Evolutionary conservation across 2,113 vertebrate species (phyloP).

Genomic region (Cyanoliseus patagonus): DNA sequence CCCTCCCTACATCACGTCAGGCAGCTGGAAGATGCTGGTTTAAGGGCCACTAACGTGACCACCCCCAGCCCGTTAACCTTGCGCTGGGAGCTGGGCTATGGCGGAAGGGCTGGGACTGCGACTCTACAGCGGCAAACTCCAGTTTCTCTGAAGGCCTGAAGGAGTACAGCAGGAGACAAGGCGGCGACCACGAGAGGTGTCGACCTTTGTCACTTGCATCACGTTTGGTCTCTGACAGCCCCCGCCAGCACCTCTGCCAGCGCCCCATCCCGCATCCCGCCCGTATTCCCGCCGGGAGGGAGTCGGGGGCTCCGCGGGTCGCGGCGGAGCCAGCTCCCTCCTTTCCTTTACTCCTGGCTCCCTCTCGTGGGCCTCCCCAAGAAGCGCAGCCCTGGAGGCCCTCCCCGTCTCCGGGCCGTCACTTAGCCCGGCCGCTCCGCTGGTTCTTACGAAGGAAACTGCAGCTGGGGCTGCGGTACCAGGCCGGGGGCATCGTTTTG

Average conservation of each 20-base stretch:
- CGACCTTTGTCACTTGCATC: background rate
- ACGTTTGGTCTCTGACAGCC: background rate
- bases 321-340: background rate
- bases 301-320: rapidly evolving
- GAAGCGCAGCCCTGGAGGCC: background rate
- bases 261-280: background rate
- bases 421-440: background rate
- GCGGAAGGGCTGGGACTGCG: rapidly evolving
- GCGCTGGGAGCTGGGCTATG: rapidly evolving
- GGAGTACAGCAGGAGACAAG: too few relatives aligned
- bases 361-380: constrained; percentile 49
- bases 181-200: rapidly evolving
- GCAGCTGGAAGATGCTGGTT: background rate
- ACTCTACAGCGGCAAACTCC: rapidly evolving
- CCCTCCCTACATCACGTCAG: rapidly evolving
- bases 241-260: background rate
- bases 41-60: too few relatives aligned
- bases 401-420: background rate
- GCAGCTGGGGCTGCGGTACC: background rate
- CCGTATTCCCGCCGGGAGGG: background rate
- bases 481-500: background rate
- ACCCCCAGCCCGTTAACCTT: rapidly evolving
- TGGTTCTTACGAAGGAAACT: rapidly evolving
- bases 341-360: constrained; percentile 48
- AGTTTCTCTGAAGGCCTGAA: background rate